Percentiles rank a stretch among this genome's conserved stretches.
phyloP scores from a whole-genome alignment of 1,140 invertebrate genomes.

The Goniozus legneri region DNA sequence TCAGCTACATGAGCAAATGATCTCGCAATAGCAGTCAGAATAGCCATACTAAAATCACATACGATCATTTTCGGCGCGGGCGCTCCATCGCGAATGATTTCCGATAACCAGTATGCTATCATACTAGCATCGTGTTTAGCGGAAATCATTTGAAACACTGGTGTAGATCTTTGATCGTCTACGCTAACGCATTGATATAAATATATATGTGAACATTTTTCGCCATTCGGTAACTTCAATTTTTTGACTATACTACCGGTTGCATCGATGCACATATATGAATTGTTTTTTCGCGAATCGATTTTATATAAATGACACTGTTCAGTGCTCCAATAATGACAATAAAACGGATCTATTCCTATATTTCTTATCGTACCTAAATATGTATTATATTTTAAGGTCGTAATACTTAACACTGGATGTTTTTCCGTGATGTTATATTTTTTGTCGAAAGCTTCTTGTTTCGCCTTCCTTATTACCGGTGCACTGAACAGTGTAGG shows the following conservation, averaged over 20 bases:
- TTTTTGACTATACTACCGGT: conserved; percentile 13
- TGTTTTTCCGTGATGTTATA: conserved; percentile 7
- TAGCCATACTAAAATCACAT: conserved; percentile 9
- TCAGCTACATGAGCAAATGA: conserved; percentile 5
- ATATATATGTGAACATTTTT: conserved; percentile 10
- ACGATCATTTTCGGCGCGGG: conserved; percentile 7
- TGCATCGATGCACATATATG: conserved; percentile 10
- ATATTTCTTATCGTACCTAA: conserved; percentile 7
- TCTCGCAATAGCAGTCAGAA: conserved; percentile 12
- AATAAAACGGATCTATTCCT: conserved; percentile 14
- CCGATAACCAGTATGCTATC: conserved; percentile 12
- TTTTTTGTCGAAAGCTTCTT: conserved; percentile 11
- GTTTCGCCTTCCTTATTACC: conserved; percentile 15
- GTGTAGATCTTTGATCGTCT: not conserved
- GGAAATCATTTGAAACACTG: conserved; percentile 13
- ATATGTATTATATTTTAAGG: not conserved
- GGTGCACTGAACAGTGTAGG: conserved; percentile 5
- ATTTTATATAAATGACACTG: conserved; percentile 5
- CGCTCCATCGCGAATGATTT: not conserved
- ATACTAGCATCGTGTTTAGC: conserved; percentile 13
- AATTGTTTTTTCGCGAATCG: not conserved
- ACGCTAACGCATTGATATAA: conserved; percentile 13
- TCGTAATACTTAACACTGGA: not conserved
- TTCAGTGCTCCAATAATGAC: conserved; percentile 13
- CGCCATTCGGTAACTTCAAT: not conserved